These are phyloP conservation scores for Mycetomoellerius zeteki DNA, from an alignment of 1,140 invertebrate species.

Conservation along the genomic window DNA sequence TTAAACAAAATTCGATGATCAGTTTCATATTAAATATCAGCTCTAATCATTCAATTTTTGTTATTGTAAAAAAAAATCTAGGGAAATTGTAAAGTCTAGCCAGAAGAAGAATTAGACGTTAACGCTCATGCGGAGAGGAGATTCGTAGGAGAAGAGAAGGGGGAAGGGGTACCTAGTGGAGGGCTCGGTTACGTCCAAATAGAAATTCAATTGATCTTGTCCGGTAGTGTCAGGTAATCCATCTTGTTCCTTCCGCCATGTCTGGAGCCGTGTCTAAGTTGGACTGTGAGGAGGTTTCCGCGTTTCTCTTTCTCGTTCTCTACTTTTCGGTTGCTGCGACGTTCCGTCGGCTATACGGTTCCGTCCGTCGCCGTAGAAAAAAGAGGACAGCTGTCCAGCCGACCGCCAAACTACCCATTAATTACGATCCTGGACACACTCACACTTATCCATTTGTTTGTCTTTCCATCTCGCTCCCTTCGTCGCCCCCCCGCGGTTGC, in stretches of 20 bases:
- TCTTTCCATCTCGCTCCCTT: conserved; percentile 66
- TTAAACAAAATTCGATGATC: not conserved
- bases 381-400: conserved; percentile 86
- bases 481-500: conserved; percentile 24
- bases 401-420: conserved; percentile 86
- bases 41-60: not conserved
- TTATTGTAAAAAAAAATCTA: not conserved
- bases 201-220: conserved; percentile 88
- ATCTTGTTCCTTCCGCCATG: conserved; percentile 86
- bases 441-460: conserved; percentile 78
- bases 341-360: conserved; percentile 76
- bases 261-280: conserved; percentile 80
- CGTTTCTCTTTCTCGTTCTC: conserved; percentile 77
- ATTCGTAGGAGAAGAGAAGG: conserved; percentile 20
- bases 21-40: not conserved
- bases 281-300: conserved; percentile 80
- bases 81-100: conserved; percentile 55
- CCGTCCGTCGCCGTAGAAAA: conserved; percentile 77
- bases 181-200: conserved; percentile 80
- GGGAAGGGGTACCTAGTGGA: conserved; percentile 52
- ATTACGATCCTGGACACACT: conserved; percentile 80
- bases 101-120: conserved; percentile 71
- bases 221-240: conserved; percentile 85
- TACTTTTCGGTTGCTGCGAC: conserved; percentile 63
- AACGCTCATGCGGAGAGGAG: conserved; percentile 56